Evolutionary conservation across 2,113 vertebrate genomes (phyloP), one percentile per base, ranked within the genome.

Genomic region (Gnathochromis pfefferi): DNA sequence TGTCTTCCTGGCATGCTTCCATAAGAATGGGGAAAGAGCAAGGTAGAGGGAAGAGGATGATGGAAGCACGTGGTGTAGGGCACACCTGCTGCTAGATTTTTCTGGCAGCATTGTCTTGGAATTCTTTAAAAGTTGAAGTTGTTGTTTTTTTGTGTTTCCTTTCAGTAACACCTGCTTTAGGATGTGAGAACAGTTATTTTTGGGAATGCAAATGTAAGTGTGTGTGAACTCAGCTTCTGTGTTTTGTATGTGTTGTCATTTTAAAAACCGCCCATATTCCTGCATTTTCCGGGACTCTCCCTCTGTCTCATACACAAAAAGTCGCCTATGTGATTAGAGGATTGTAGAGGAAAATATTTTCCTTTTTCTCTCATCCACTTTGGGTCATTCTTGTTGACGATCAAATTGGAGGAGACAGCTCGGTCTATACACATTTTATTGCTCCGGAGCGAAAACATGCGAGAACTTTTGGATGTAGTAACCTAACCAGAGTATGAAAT

Each of bases 51-150:
- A 94, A 95, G 35, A 96, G 92, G 88, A 91, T 87, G 60, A 86
- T 88, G 85, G 21, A 85, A 89, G 47, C 13, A 23, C 65, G 85
- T 23, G 35, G 47, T 82, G 89, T 75, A 82, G 58, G 17, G 38
- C 86, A 87, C 97, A 96, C 97, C 96, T 98, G 96, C 90, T 95
- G 95, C 90, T 82, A 92, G 89, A 93, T 96, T 96, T 95, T 95
- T 89, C 83, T 87, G 95, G 96, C 93, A 95, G 89, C 93, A 96
- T 88, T 94, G 96, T 96, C 95, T 96, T 94, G 94, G 88, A 40
- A 49, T 49, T 81, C 70, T 58, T 12, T 51, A 21, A 38, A 84
- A 81, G 54, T 57, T 83, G 11, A 87, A 54, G 33, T 13, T 79
- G 45, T 31, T 47, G 3, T 4, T 3, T 58, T 53, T 57, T 45